These are phyloP conservation scores for Anser cygnoides DNA, from an alignment of 2,113 vertebrate species.

Conservation along the genomic window DNA sequence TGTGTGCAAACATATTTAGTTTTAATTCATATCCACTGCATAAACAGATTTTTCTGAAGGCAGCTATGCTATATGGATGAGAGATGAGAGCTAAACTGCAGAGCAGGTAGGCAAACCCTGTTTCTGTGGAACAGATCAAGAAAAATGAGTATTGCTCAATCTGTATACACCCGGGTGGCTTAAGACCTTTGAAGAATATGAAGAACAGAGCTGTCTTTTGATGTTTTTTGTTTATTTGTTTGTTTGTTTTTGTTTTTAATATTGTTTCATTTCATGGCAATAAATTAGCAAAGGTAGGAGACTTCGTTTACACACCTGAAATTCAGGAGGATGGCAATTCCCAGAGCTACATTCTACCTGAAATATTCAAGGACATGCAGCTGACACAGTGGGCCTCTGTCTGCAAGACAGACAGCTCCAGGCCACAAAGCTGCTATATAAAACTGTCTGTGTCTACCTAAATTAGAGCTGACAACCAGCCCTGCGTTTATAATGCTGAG, in stretches of 20 bases:
- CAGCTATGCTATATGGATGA: background rate
- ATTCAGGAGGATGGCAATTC: constrained; percentile 63
- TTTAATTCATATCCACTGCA: background rate
- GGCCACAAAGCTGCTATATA: constrained; percentile 80
- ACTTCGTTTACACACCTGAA: constrained; percentile 67
- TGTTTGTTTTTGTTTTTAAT: background rate
- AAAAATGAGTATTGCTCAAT: background rate
- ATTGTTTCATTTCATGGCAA: constrained; percentile 20
- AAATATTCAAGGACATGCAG: constrained; percentile 83
- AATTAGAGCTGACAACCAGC: constrained; percentile 84
- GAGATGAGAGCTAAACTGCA: background rate
- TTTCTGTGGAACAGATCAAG: background rate
- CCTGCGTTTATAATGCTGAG: constrained; percentile 70
- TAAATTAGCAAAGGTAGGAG: constrained; percentile 57
- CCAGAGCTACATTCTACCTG: constrained; percentile 73
- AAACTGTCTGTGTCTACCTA: constrained; percentile 76
- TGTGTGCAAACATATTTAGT: background rate
- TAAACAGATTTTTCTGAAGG: background rate
- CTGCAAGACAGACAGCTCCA: constrained; percentile 79
- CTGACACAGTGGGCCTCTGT: constrained; percentile 75
- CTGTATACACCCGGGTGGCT: background rate
- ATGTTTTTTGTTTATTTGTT: background rate
- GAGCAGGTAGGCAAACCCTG: background rate
- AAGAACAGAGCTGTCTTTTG: background rate
- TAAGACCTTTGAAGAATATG: constrained; percentile 1